Evolutionary conservation across 1,140 invertebrate species (phyloP).

Genomic region (Hypsibius dujardini): DNA sequence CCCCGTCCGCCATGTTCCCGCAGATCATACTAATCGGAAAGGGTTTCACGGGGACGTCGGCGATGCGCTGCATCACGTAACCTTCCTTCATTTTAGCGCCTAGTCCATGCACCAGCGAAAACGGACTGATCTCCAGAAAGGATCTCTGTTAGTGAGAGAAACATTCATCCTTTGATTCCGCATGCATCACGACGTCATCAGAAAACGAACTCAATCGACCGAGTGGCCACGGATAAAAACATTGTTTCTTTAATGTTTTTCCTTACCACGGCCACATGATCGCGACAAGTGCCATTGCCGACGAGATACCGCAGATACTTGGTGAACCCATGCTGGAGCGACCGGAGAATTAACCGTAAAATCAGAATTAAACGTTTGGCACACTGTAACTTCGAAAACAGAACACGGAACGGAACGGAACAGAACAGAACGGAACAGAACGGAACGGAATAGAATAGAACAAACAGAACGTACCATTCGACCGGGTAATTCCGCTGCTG

Average conservation of each 20-base stretch:
- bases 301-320: neutral
- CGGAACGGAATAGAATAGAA: neutral
- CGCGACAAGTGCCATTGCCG: neutral
- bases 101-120: constrained; percentile 67
- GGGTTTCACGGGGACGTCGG: neutral
- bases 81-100: constrained; percentile 76
- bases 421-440: neutral
- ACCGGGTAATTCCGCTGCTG: too few relatives aligned
- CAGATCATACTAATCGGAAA: neutral
- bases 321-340: neutral
- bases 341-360: too few relatives aligned
- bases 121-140: constrained; percentile 69
- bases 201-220: too few relatives aligned
- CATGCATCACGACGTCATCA: too few relatives aligned
- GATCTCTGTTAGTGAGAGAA: constrained; percentile 35
- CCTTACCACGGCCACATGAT: neutral
- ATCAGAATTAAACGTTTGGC: too few relatives aligned
- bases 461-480: neutral
- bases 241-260: neutral
- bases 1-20: neutral
- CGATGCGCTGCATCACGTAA: constrained; percentile 46
- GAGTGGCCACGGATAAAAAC: too few relatives aligned
- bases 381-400: too few relatives aligned
- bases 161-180: neutral
- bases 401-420: too few relatives aligned